Evolutionary conservation across 2,797 vertebrate species (phyloP).

Genomic region (Artibeus lituratus): DNA sequence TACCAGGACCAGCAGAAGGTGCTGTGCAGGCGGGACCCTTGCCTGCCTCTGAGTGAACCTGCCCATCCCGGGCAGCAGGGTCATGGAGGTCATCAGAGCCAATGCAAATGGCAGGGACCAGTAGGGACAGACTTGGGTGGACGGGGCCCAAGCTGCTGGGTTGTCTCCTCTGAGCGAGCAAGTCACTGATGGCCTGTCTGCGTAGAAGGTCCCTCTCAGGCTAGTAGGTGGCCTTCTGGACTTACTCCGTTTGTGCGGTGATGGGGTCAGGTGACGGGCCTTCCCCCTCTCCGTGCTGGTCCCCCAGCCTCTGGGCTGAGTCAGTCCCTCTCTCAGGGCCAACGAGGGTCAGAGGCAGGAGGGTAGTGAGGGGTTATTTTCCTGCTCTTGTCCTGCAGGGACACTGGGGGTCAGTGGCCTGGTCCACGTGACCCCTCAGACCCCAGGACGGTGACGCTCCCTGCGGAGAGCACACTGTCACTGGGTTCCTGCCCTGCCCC

Average conservation of each 20-base stretch:
- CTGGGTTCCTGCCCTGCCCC: background rate
- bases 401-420: background rate
- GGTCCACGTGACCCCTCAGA: fast-evolving
- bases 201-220: background rate
- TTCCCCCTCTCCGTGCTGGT: fast-evolving
- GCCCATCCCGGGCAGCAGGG: background rate
- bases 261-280: background rate
- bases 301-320: background rate
- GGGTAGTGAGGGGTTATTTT: background rate
- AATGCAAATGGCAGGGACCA: background rate
- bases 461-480: fast-evolving
- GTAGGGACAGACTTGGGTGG: background rate
- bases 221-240: background rate
- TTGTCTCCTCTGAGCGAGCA: background rate
- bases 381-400: background rate
- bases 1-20: background rate
- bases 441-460: background rate
- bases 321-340: fast-evolving
- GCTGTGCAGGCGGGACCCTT: fast-evolving
- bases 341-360: fast-evolving
- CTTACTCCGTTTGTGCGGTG: fast-evolving
- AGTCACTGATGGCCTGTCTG: fast-evolving
- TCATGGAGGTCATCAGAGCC: fast-evolving
- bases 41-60: background rate
- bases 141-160: fast-evolving